Conservation (phyloP, 2,888 invertebrate genomes). For the Cantharis lateralis region DNA sequence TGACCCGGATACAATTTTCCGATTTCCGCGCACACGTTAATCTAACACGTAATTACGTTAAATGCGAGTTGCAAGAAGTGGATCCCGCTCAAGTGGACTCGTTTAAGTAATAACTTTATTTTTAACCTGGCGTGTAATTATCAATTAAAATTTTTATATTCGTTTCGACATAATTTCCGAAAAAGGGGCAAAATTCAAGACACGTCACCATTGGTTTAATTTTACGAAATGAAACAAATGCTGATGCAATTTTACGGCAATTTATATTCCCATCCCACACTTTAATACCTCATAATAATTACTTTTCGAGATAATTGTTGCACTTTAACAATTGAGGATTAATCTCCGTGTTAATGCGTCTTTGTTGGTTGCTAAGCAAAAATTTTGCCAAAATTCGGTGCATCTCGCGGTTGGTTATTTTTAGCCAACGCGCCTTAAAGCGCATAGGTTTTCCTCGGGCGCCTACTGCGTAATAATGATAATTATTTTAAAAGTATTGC, state of each 20-base stretch:
- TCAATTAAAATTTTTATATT: background rate
- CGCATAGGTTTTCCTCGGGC: background rate
- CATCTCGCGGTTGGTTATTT: background rate
- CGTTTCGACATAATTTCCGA: background rate
- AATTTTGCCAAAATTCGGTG: background rate
- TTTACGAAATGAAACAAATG: background rate
- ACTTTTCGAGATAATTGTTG: background rate
- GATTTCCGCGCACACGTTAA: background rate
- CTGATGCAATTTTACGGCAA: background rate
- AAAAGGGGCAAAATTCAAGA: background rate
- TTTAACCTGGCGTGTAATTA: background rate
- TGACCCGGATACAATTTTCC: background rate
- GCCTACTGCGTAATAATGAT: background rate
- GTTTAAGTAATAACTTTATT: background rate
- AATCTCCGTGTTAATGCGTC: background rate
- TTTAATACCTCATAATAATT: background rate
- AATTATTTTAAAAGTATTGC: background rate
- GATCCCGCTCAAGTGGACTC: background rate
- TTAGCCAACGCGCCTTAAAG: background rate
- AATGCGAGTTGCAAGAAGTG: background rate
- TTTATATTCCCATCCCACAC: background rate
- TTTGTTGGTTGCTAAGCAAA: background rate
- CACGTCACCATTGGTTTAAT: background rate
- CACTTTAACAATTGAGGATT: background rate
- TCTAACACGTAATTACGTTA: background rate